A percentile compares a stretch with the other conserved stretches of the same genome.
phyloP scores from a whole-genome alignment of 2,113 vertebrate species.

The Ginglymostoma cirratum region DNA sequence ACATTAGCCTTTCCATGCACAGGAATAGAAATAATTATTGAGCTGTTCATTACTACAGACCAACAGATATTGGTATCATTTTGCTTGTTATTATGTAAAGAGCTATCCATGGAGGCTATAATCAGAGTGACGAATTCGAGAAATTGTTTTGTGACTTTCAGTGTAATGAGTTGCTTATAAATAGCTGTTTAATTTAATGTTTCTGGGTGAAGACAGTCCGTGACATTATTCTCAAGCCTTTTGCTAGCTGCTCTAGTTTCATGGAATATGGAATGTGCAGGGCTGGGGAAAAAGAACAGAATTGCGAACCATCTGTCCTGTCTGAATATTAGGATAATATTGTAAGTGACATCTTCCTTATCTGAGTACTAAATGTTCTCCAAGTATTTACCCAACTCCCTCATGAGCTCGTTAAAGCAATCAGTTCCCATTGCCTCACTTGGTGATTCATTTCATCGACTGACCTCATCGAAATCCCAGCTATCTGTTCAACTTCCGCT shows the following conservation, averaged over 20 bases:
- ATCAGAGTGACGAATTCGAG: neutral
- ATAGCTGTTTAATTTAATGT: neutral
- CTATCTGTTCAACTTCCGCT: neutral
- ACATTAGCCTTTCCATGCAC: neutral
- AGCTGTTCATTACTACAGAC: neutral
- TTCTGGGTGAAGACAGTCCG: neutral
- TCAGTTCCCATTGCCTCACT: neutral
- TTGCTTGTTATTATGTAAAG: neutral
- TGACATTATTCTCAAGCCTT: neutral
- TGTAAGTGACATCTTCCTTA: neutral
- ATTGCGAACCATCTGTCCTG: neutral
- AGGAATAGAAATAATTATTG: constrained; percentile 12
- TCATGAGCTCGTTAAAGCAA: neutral
- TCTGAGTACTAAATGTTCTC: neutral
- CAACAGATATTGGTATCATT: neutral
- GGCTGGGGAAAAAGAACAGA: neutral
- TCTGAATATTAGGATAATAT: neutral
- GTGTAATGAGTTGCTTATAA: neutral
- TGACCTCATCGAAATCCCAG: neutral
- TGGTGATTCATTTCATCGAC: neutral
- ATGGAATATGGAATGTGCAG: neutral
- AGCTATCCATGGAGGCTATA: neutral
- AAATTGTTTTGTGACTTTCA: neutral
- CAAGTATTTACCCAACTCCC: neutral
- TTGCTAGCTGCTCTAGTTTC: neutral